These are phyloP conservation scores for Psilopsiagon aymara DNA, from an alignment of 2,113 vertebrate species.

Conservation along the genomic window DNA sequence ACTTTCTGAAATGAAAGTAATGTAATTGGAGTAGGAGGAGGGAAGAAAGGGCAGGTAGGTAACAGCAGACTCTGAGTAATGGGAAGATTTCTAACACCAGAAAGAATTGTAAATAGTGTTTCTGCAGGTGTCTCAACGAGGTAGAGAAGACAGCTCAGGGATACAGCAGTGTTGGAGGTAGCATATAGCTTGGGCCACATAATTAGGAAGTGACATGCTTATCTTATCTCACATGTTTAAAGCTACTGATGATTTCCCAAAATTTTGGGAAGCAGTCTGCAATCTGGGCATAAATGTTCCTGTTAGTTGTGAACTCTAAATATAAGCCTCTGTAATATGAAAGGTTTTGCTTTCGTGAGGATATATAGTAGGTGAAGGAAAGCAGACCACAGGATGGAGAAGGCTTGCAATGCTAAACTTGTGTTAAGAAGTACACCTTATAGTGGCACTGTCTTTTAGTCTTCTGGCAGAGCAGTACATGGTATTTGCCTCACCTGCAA, in stretches of 20 bases:
- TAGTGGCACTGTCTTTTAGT: neutral
- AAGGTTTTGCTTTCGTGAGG: neutral
- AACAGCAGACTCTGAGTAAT: neutral
- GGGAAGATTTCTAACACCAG: neutral
- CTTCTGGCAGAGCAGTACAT: neutral
- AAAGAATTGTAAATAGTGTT: neutral
- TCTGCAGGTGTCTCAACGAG: neutral
- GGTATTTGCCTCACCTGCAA: neutral
- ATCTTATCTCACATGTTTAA: neutral
- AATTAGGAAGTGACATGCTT: neutral
- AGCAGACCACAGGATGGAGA: neutral
- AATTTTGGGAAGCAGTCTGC: neutral
- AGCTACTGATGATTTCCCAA: neutral
- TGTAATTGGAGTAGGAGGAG: neutral
- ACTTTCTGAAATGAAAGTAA: neutral
- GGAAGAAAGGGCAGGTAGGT: neutral
- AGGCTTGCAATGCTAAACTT: neutral
- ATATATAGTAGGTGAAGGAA: neutral
- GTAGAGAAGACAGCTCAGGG: neutral
- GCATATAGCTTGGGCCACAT: neutral
- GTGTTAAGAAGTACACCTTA: neutral
- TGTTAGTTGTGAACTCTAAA: neutral
- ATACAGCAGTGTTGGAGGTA: accelerated
- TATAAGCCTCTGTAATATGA: neutral
- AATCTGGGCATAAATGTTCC: neutral